Percentiles rank a stretch among this genome's conserved stretches.
Evolutionary conservation across 2,113 vertebrate species (phyloP).

Genomic region (Patagioenas fasciata): DNA sequence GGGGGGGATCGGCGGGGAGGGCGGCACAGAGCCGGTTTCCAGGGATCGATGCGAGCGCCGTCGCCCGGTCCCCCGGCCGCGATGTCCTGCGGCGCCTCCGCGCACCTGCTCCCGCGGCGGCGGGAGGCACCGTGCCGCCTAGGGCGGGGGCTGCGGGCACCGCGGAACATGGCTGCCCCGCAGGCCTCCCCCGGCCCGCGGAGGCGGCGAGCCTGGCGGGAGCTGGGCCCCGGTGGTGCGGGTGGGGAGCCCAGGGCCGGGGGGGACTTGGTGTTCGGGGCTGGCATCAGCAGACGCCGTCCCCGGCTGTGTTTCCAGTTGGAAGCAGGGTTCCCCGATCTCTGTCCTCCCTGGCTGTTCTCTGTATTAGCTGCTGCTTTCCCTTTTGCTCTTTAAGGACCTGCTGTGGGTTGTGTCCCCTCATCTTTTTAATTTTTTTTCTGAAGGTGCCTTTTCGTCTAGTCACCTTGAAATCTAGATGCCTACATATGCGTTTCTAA

Average conservation of each 20-base stretch:
- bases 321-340: background rate
- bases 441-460: background rate
- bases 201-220: background rate
- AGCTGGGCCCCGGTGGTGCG: background rate
- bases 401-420: background rate
- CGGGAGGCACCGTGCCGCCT: background rate
- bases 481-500: background rate
- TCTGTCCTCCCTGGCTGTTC: background rate
- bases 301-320: background rate
- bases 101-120: background rate
- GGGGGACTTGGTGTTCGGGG: background rate
- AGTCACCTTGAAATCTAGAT: constrained; percentile 5
- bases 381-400: background rate
- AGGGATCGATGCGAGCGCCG: background rate
- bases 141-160: background rate
- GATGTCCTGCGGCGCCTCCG: background rate
- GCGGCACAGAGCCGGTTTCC: background rate
- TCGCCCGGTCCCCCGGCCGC: background rate
- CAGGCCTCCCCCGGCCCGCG: background rate
- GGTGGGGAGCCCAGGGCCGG: background rate
- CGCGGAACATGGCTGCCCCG: background rate
- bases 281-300: background rate
- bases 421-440: background rate
- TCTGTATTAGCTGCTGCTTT: background rate
- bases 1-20: background rate